Base-by-base conservation (phyloP, 2,797 vertebrate species). In the Thripadectes ignobilis region DNA sequence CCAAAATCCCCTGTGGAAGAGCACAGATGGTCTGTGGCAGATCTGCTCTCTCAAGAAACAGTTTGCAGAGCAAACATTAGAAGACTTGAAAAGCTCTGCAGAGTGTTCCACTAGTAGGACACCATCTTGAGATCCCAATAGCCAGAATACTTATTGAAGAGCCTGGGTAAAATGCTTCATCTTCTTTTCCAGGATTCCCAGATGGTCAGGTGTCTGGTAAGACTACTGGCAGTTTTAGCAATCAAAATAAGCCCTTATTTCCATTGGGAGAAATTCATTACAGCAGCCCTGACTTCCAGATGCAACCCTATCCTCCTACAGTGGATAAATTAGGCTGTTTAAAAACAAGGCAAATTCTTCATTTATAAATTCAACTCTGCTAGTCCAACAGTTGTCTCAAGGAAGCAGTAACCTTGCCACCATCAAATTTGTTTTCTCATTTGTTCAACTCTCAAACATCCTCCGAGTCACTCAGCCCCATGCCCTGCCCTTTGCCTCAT, bases 11-110 rank as follows among this genome's bases (percentile, higher is more conserved):
- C 45, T 21, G 59, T 71, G 52, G 63, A 79, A 67, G 32, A 85
- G 52, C 59, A 85, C 93, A 95, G 95, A 95, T 87, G 95, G 84
- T 83, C 45, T 66, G 23, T 1, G 1, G 84, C 61, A 92, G 71
- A 93, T 74, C 5, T 61, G 27, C 45, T 26, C 75, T 77, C 43
- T 77, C 68, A 74, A 52, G 78, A 58, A 63, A 55, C 22, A 78
- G 59, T 45, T 80, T 59, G 39, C 39, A 85, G 74, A 87, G 41
- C 45, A 85, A 94, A 63, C 27, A 41, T 36, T 8, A 45, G 36
- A 82, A 32, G 32, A 91, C 77, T 46, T 68, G 12, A 88, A 86
- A 88, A 86, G 41, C 73, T 81, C 15, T 15, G 21, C 4, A 79
- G 66, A 69, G 24, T 6, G 24, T 55, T 86, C 84, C 59, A 36